Conservation (phyloP, 2,797 vertebrate species). For the Pseudomugil gertrudae region DNA sequence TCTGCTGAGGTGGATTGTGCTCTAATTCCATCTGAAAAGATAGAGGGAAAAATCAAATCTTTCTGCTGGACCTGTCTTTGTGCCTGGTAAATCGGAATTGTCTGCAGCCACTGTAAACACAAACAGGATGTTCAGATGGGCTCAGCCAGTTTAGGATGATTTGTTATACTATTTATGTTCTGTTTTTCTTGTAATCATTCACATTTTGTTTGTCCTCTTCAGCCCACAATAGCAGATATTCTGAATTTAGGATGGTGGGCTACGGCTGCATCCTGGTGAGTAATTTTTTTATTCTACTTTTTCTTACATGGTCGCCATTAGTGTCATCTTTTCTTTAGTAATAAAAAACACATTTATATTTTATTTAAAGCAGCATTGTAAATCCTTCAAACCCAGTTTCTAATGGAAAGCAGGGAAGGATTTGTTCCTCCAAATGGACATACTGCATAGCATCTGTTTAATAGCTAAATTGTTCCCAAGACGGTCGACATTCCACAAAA, state of each 20-base stretch:
- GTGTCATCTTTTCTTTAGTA: slow-evolving; percentile 17
- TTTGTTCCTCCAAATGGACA: slow-evolving; percentile 39
- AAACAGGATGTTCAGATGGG: slow-evolving; percentile 49
- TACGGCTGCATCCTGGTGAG: slow-evolving; percentile 93
- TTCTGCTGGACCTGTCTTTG: slow-evolving; percentile 37
- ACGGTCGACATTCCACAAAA: slow-evolving; percentile 56
- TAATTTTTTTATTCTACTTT: slow-evolving; percentile 32
- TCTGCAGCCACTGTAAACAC: slow-evolving; percentile 48
- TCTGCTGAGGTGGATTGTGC: slow-evolving; percentile 57
- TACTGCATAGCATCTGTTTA: slow-evolving; percentile 65
- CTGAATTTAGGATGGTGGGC: slow-evolving; percentile 95
- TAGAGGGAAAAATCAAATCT: slow-evolving; percentile 34
- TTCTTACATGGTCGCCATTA: slow-evolving; percentile 22
- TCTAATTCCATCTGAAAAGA: slow-evolving; percentile 55
- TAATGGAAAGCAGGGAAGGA: slow-evolving; percentile 50
- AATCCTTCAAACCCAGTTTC: slow-evolving; percentile 26
- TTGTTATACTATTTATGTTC: slow-evolving; percentile 7
- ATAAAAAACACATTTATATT: slow-evolving; percentile 33
- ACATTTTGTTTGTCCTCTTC: slow-evolving; percentile 33
- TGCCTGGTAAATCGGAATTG: slow-evolving; percentile 23
- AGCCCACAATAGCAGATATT: slow-evolving; percentile 94
- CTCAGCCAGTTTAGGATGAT: slow-evolving; percentile 7
- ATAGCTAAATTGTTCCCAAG: slow-evolving; percentile 62
- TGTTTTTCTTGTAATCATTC: slow-evolving; percentile 23
- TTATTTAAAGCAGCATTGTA: slow-evolving; percentile 15